Percentiles rank a stretch among this genome's conserved stretches.
phyloP scores from a whole-genome alignment of 2,797 vertebrate genomes.

The Leucoraja ocellata region DNA sequence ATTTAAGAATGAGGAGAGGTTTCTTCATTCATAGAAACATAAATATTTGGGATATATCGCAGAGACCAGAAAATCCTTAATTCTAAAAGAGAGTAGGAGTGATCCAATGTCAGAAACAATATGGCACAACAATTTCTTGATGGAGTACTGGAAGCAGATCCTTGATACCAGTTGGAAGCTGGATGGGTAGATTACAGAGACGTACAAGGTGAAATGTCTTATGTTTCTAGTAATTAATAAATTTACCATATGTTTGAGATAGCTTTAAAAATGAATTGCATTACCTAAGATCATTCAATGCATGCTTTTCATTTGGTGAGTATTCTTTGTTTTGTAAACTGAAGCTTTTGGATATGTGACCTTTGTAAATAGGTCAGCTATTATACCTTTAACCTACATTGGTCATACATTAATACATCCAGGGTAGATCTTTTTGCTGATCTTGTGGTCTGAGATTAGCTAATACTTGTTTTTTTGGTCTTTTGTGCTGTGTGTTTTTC shows the following conservation, averaged over 20 bases:
- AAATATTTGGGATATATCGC: background rate
- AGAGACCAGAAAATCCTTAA: background rate
- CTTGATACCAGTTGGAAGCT: background rate
- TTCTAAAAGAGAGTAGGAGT: background rate
- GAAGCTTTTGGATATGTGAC: background rate
- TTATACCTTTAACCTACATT: constrained; percentile 3
- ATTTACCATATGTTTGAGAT: background rate
- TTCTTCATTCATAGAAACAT: background rate
- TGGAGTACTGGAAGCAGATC: background rate
- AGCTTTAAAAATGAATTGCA: background rate
- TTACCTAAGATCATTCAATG: background rate
- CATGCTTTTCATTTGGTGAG: background rate
- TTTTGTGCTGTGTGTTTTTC: background rate
- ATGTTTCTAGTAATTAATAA: background rate
- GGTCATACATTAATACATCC: constrained; percentile 16
- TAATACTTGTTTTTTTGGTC: background rate
- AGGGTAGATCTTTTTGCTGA: background rate
- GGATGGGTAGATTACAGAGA: background rate
- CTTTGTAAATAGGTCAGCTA: constrained; percentile 15
- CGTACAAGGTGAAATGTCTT: background rate
- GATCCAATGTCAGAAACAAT: background rate
- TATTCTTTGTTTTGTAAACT: background rate
- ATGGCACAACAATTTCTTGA: background rate
- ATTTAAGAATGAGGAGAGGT: background rate
- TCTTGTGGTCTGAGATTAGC: constrained; percentile 3